Conservation (phyloP, 1,140 invertebrate genomes). For the Catajapyx aquilonaris region DNA sequence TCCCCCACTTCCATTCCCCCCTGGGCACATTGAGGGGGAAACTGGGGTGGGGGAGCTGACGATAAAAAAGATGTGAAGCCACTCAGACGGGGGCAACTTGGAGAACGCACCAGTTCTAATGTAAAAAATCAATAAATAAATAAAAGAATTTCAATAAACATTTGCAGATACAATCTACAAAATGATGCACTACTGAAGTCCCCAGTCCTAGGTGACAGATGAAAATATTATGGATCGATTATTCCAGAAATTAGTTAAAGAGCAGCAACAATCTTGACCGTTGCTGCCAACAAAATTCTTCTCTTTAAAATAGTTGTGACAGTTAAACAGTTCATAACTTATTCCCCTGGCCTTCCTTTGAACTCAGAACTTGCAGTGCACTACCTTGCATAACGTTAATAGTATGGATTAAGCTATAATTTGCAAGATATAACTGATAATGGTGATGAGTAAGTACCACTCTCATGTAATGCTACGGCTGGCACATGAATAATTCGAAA, state of each 20-base stretch:
- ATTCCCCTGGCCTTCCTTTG: too few species aligned
- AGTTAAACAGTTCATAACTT: too few species aligned
- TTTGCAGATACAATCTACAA: not conserved
- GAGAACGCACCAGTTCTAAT: not conserved
- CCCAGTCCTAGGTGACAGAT: not conserved
- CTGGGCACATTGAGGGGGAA: too few species aligned
- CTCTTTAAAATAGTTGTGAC: too few species aligned
- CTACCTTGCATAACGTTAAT: too few species aligned
- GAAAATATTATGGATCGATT: not conserved
- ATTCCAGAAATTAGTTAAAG: not conserved
- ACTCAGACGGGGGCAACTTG: not conserved
- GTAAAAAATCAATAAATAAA: not conserved
- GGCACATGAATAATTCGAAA: too few species aligned
- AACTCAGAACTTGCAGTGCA: too few species aligned
- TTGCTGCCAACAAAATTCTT: not conserved
- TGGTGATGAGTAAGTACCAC: too few species aligned
- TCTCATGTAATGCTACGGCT: too few species aligned
- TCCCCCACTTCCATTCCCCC: too few species aligned
- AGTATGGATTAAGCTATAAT: too few species aligned
- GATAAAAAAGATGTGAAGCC: constrained; percentile 1
- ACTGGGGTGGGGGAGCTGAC: not conserved
- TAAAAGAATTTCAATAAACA: not conserved
- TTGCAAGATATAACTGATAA: too few species aligned
- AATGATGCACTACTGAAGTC: not conserved
- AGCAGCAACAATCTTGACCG: not conserved